phyloP scores from a whole-genome alignment of 1,140 invertebrate genomes.

The Cataglyphis hispanica region DNA sequence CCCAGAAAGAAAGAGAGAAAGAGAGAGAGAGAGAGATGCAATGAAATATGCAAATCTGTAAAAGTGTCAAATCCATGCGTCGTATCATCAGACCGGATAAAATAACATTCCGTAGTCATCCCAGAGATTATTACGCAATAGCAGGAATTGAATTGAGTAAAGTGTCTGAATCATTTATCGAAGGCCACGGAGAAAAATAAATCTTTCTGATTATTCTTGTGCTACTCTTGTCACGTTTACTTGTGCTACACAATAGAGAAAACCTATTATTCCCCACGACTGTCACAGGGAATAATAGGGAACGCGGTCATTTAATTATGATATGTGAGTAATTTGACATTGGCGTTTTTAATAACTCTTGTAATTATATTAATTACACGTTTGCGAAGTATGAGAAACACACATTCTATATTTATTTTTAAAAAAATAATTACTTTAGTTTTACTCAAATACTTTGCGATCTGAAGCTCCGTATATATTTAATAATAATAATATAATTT shows the following conservation, averaged over 20 bases:
- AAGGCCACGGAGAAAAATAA: slow-evolving; percentile 62
- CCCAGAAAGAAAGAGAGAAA: not conserved
- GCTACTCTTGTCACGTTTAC: slow-evolving; percentile 38
- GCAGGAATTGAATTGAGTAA: slow-evolving; percentile 51
- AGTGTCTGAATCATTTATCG: slow-evolving; percentile 63
- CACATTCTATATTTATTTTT: not conserved
- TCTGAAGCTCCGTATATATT: not conserved
- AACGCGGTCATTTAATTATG: slow-evolving; percentile 15
- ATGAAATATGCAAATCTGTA: slow-evolving; percentile 45
- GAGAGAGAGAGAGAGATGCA: not conserved
- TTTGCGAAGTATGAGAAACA: not conserved
- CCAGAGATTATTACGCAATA: slow-evolving; percentile 32
- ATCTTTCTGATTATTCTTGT: slow-evolving; percentile 29
- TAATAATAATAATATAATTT: not conserved
- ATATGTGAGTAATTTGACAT: slow-evolving; percentile 29
- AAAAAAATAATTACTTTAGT: not conserved
- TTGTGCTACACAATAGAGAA: slow-evolving; percentile 32
- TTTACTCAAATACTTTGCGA: not conserved
- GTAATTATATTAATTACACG: slow-evolving; percentile 2
- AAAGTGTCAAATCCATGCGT: slow-evolving; percentile 26
- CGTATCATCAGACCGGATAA: slow-evolving; percentile 2
- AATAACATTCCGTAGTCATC: slow-evolving; percentile 13
- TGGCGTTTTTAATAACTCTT: slow-evolving; percentile 20
- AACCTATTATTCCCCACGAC: slow-evolving; percentile 17
- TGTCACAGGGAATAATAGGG: slow-evolving; percentile 15